phyloP scores from a whole-genome alignment of 2,797 vertebrate genomes.

The Takifugu rubripes region DNA sequence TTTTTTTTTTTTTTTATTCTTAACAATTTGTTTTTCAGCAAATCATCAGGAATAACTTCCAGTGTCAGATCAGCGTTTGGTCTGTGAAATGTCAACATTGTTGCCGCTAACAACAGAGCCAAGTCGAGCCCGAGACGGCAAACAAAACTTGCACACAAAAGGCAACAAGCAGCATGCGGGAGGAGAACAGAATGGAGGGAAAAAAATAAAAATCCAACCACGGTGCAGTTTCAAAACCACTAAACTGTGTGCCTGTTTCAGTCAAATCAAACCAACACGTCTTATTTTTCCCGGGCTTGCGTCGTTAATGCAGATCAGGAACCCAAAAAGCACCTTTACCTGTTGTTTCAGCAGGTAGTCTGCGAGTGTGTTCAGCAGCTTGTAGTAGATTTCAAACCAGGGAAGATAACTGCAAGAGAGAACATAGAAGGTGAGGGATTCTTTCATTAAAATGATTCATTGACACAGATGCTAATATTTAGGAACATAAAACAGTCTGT shows the following conservation, averaged over 20 bases:
- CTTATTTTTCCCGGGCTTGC: constrained; percentile 4
- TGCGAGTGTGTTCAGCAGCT: constrained; percentile 93
- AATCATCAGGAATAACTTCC: constrained; percentile 75
- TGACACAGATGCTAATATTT: too few species aligned
- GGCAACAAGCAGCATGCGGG: constrained; percentile 41
- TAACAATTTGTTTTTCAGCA: constrained; percentile 76
- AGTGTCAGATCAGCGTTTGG: constrained; percentile 75
- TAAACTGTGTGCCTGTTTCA: constrained; percentile 33
- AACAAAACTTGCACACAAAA: constrained; percentile 55
- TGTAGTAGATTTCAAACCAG: constrained; percentile 99
- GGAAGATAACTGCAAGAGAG: constrained; percentile 87
- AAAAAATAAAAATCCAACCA: constrained; percentile 40
- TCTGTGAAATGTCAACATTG: constrained; percentile 78
- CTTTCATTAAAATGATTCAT: constrained; percentile 4
- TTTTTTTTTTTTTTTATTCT: constrained; percentile 31
- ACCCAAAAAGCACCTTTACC: constrained; percentile 71
- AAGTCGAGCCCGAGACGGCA: constrained; percentile 55
- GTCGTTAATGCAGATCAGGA: background rate
- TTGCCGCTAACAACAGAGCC: constrained; percentile 66
- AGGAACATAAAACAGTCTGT: too few species aligned
- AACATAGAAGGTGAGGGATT: background rate
- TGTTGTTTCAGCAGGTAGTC: constrained; percentile 94
- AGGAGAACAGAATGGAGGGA: constrained; percentile 32
- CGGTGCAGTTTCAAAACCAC: constrained; percentile 33
- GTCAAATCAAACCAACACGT: constrained; percentile 26